Percentiles rank a stretch among this genome's conserved stretches.
Evolutionary conservation across 1,140 invertebrate species (phyloP).

Genomic region (Atopsyche davidsoni): DNA sequence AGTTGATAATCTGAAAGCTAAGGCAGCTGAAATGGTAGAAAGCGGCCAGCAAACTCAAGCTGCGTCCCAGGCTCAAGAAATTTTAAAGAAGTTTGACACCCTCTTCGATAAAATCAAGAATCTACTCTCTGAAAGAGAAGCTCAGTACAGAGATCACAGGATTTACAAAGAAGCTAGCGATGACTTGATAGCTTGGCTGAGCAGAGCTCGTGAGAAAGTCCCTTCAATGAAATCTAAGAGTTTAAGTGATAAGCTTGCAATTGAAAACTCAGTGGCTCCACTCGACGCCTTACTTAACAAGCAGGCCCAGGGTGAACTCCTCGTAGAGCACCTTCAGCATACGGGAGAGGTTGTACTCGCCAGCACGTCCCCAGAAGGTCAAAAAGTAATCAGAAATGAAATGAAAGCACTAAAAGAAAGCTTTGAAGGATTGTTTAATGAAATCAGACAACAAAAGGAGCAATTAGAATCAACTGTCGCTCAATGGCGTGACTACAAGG

Average conservation of each 20-base stretch:
- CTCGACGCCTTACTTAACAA: conserved; percentile 82
- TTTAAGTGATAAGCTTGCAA: conserved; percentile 77
- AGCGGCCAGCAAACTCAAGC: conserved; percentile 77
- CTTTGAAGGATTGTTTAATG: conserved; percentile 78
- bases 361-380: conserved; percentile 71
- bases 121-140: conserved; percentile 69
- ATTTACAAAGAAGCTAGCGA: conserved; percentile 85
- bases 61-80: conserved; percentile 76
- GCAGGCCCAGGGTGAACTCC: conserved; percentile 81
- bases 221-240: conserved; percentile 79
- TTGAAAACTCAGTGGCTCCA: conserved; percentile 81
- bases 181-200: conserved; percentile 79
- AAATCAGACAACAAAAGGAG: conserved; percentile 79
- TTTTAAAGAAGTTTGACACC: conserved; percentile 73
- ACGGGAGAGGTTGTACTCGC: conserved; percentile 80
- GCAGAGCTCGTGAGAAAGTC: conserved; percentile 79
- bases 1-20: conserved; percentile 80
- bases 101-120: conserved; percentile 66
- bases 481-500: conserved; percentile 86
- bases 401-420: conserved; percentile 76
- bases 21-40: conserved; percentile 81
- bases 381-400: conserved; percentile 76
- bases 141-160: conserved; percentile 81
- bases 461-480: conserved; percentile 74
- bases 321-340: conserved; percentile 80